A percentile compares a stretch with the other conserved stretches of the same genome.
These are phyloP conservation scores for Crocuta crocuta DNA, from an alignment of 2,113 vertebrate species.

Conservation along the genomic window DNA sequence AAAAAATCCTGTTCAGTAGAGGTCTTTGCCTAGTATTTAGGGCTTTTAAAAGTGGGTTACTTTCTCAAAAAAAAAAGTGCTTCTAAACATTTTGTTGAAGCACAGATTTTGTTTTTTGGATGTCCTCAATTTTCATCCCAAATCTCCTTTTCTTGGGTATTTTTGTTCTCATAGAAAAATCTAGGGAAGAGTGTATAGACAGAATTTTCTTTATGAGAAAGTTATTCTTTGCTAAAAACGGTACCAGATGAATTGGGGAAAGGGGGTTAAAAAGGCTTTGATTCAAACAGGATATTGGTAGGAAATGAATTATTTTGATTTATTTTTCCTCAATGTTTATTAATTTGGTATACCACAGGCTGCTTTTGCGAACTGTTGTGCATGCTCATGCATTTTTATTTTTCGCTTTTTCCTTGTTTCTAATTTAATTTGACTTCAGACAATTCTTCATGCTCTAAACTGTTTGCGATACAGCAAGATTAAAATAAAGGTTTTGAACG, in stretches of 20 bases:
- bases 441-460: not conserved
- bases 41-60: not conserved
- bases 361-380: not conserved
- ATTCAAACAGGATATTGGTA: not conserved
- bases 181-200: not conserved
- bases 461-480: not conserved
- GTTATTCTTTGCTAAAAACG: not conserved
- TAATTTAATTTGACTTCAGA: constrained; percentile 32
- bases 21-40: not conserved
- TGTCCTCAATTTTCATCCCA: not conserved
- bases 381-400: not conserved
- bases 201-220: not conserved
- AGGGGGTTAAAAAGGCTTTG: not conserved
- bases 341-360: not conserved
- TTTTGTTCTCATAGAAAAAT: constrained; percentile 4
- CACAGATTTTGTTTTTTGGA: not conserved
- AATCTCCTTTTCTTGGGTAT: not conserved
- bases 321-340: not conserved
- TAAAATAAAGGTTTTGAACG: constrained; percentile 28
- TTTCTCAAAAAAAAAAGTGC: not conserved
- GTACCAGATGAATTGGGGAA: not conserved
- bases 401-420: not conserved
- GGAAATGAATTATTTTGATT: not conserved
- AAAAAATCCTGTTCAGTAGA: not conserved
- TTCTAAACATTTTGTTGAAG: not conserved